phyloP scores from a whole-genome alignment of 2,797 vertebrate genomes.

The Sebastes vulpes region DNA sequence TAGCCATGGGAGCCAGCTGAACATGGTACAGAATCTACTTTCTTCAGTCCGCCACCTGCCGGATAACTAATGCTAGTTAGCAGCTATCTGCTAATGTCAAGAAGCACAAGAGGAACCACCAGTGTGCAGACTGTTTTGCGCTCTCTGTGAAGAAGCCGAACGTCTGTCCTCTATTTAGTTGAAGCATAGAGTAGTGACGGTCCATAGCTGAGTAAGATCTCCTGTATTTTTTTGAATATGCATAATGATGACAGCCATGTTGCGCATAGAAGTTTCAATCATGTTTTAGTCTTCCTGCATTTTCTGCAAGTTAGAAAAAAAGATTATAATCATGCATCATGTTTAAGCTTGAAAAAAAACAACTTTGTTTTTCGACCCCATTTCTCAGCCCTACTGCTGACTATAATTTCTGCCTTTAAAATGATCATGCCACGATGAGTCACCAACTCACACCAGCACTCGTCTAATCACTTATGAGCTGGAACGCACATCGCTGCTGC shows the following conservation, averaged over 20 bases:
- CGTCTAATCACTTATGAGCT: constrained; percentile 29
- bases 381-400: not conserved
- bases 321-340: not conserved
- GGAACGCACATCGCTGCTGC: constrained; percentile 16
- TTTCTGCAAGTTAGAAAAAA: not conserved
- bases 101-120: not conserved
- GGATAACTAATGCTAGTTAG: not conserved
- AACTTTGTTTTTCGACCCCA: not conserved
- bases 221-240: not conserved
- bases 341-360: not conserved
- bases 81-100: not conserved
- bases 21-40: not conserved
- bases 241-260: not conserved
- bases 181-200: not conserved
- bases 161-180: not conserved
- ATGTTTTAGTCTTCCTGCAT: not conserved
- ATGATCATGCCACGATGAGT: constrained; percentile 17
- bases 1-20: not conserved
- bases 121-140: not conserved
- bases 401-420: constrained; percentile 2
- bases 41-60: not conserved
- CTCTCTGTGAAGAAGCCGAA: not conserved
- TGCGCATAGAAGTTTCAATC: not conserved
- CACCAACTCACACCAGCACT: constrained; percentile 5
- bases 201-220: not conserved